Evolutionary conservation across 2,797 vertebrate genomes (phyloP).

Genomic region (Molossus alvarezi): DNA sequence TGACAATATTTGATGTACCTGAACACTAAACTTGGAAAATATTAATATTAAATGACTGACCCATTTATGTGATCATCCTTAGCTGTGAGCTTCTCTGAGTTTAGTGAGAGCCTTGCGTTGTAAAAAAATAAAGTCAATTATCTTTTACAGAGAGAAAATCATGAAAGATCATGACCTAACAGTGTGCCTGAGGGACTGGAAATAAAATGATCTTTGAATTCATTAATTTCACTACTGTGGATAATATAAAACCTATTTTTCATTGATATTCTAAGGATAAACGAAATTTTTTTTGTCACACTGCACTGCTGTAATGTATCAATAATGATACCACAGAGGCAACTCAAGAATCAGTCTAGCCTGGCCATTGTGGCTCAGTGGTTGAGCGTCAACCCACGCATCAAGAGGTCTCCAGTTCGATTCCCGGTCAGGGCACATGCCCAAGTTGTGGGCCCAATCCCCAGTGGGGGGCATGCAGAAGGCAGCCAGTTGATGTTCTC

Average conservation of each 20-base stretch:
- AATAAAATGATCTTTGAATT: conserved; percentile 74
- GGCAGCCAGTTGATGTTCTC: no score
- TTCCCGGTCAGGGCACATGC: no score
- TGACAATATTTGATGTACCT: neutral
- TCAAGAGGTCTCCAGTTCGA: no score
- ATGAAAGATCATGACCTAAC: conserved; percentile 50
- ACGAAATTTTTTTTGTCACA: conserved; percentile 50
- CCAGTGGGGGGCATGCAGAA: no score
- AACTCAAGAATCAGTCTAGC: conserved; percentile 25
- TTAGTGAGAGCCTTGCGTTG: conserved; percentile 43
- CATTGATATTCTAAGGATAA: conserved; percentile 22
- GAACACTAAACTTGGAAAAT: conserved; percentile 23
- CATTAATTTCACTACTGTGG: conserved; percentile 73
- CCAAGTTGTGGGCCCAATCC: no score
- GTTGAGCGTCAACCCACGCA: no score
- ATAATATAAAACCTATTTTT: conserved; percentile 65
- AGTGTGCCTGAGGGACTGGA: conserved; percentile 27
- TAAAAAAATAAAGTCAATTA: conserved; percentile 70
- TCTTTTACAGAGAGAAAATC: conserved; percentile 66
- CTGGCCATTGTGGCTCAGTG: no score
- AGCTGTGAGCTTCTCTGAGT: conserved; percentile 35
- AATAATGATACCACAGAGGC: conserved; percentile 13
- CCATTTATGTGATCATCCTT: conserved; percentile 53
- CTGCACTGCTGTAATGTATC: neutral
- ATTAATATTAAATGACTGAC: conserved; percentile 54